Base-by-base conservation (phyloP, 2,113 vertebrate genomes). In the Girardinichthys multiradiatus region DNA sequence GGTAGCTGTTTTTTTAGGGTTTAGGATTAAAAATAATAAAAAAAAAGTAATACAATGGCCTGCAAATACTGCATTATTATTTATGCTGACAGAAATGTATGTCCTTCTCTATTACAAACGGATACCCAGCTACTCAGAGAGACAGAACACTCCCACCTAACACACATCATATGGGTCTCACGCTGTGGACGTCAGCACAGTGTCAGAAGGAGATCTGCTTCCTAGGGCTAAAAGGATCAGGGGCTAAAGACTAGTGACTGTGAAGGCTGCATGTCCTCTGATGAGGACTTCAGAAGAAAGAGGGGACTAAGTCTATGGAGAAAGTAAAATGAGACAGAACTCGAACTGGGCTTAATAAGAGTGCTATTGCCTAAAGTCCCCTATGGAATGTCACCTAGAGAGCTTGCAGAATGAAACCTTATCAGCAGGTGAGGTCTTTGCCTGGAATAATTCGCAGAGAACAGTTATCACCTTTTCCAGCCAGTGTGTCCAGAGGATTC, bases 221-320 rank as follows among this genome's bases (percentile, higher is more conserved):
- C 81, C 73, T 77, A 33, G 21, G 11, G 71, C 71, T 86, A 90
- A 92, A 84, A 89, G 83, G 86, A 91, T 92, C 83, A 85, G 79
- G 73, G 54, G 74, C 64, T 87, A 77, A 89, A 80, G 72, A 89
- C 74, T 39, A 60, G 37, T 45, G 76, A 80, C 79, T 89, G 72
- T 85, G 81, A 88, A 87, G 57, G 78, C 82, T 82, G 64, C 63
- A 61, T 54, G 68, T 24, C 19, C 64, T 48, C 64, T 65, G 83
- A 86, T 61, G 76, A 65, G 60, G 68, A 80, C 69, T 80, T 78
- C 68, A 74, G 42, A 70, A 74, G 65, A 71, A 70, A 69, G 21
- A 79, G 33, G 51, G 39, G 45, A 71, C 64, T 19, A 45, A 75
- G 54, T 45, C 72, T 51, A 58, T 70, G 64, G 35, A 73, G 70